A percentile compares a stretch with the other conserved stretches of the same genome.
These are phyloP conservation scores for Cariama cristata DNA, from an alignment of 2,113 vertebrate genomes.

Conservation along the genomic window DNA sequence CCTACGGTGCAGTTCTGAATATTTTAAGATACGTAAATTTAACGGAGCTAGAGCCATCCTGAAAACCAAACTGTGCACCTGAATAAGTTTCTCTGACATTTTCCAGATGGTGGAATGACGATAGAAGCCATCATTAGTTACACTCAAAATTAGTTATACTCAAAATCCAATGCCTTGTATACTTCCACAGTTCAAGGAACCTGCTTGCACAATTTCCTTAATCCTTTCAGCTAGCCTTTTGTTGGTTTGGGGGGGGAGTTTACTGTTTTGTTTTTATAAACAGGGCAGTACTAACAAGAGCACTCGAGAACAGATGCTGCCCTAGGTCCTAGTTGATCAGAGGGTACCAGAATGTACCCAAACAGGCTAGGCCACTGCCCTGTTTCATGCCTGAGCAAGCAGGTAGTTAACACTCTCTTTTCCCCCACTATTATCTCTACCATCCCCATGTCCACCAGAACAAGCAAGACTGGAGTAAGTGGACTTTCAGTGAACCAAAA, in stretches of 20 bases:
- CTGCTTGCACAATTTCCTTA: neutral
- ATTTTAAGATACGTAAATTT: neutral
- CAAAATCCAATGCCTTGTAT: neutral
- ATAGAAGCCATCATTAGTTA: neutral
- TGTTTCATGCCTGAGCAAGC: neutral
- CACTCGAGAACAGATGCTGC: neutral
- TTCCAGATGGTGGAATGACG: neutral
- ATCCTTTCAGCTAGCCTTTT: neutral
- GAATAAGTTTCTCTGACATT: neutral
- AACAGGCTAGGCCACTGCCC: neutral
- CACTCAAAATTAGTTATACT: neutral
- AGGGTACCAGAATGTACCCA: neutral
- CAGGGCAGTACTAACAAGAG: neutral
- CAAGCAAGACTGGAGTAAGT: neutral
- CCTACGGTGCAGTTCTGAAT: neutral
- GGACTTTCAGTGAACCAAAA: neutral
- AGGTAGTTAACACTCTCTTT: neutral
- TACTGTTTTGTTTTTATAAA: neutral
- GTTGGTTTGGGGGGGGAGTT: fast-evolving
- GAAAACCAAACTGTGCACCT: neutral
- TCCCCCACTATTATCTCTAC: neutral
- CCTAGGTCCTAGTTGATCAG: neutral
- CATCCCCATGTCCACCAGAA: neutral
- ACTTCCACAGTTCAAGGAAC: neutral
- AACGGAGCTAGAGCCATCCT: neutral